Conservation (phyloP, 2,888 invertebrate genomes). For the Pachycephus smyrnensis region DNA sequence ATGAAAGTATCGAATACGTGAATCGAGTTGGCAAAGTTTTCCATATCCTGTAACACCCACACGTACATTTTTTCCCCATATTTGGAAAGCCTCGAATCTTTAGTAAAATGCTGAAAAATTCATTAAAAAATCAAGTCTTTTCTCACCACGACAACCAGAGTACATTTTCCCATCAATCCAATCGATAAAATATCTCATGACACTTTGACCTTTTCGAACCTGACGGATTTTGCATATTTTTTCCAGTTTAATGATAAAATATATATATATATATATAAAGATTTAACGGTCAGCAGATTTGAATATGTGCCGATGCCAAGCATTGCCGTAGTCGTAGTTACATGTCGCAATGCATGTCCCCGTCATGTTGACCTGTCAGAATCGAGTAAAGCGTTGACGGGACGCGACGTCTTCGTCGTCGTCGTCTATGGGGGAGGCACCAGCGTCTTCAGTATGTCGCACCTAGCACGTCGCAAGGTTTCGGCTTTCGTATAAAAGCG, state of each 20-base stretch:
- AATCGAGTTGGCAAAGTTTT: not conserved
- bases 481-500: conserved; percentile 47
- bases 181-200: not conserved
- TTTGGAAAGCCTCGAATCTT: not conserved
- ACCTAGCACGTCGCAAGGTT: conserved; percentile 41
- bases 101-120: not conserved
- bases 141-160: not conserved
- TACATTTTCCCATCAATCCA: not conserved
- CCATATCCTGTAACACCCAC: not conserved
- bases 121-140: not conserved
- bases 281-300: not conserved
- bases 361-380: conserved; percentile 35
- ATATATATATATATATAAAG: not conserved
- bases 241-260: not conserved
- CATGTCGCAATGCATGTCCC: conserved; percentile 33
- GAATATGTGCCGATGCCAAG: not conserved
- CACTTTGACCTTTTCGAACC: not conserved
- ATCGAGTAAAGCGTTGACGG: not conserved
- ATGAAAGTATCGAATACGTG: conserved; percentile 26
- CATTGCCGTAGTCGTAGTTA: not conserved
- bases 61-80: not conserved
- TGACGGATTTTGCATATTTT: not conserved
- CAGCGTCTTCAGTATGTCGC: not conserved
- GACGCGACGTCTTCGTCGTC: conserved; percentile 15
- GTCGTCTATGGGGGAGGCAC: conserved; percentile 33